Base-by-base conservation (phyloP, 1,140 invertebrate species). In the Drosophila mojavensis region DNA sequence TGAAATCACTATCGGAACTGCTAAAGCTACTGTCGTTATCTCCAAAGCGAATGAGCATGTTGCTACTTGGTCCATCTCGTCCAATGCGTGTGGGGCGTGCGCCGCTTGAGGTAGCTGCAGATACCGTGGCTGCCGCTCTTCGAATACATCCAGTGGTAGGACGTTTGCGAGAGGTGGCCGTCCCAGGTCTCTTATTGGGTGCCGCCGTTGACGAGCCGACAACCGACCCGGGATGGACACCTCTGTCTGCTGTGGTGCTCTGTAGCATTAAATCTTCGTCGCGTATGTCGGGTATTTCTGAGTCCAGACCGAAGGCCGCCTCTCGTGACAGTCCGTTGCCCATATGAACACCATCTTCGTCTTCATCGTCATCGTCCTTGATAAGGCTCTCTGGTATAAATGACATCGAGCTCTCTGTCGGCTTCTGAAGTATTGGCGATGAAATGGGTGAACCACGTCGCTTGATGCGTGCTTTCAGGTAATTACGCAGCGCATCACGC, bases 401-500 rank as follows among this genome's bases (percentile, higher is more conserved):
- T 6, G 80, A 86, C 77, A 92, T 92, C 0, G 90, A 81, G 6
- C 36, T 82, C 48, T 92, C 91, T 0, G 81, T 64, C 0, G 90
- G 69, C 60, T 92, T 92, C 15, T 89, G 80, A 45, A 91, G 43
- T 11, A 92, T 9, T 5, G 91, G 91, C 11, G 89, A 91, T 17
- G 79, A 47, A 7, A 79, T 78, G 26, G 90, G 83, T 30, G 83
- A 76, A 36, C 68, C 58, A 9, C 85, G 68, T 0, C 85, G 68
- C n/a, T 92, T 92, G 3, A 59, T 91, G 1, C 90, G 76, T 26
- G 77, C 51, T 20, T 84, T 83, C 45, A 91, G 53, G 15, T 91
- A 90, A 0, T 66, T 70, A 10, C 71, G 93, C 17, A 94, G 74
- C 3, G 94, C 93, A 78, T 94, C 95, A 1, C 98, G 94, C 80